Evolutionary conservation across 2,888 invertebrate genomes (phyloP), one percentile per base, ranked within the genome.

Genomic region (Malacosoma neustria): DNA sequence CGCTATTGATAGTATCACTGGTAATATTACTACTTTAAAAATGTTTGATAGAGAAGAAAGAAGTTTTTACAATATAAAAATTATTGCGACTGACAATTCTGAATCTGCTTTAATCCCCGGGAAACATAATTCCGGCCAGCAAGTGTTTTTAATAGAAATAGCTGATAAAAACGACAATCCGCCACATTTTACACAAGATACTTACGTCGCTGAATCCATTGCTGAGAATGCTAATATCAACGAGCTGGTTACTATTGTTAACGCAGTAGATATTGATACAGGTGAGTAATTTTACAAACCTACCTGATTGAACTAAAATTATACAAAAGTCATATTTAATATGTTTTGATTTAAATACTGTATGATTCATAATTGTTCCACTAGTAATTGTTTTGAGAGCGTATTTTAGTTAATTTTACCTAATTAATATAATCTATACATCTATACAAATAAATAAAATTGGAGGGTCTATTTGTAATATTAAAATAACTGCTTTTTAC

Each of bases 141-240:
- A 95, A 73, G 92, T 92, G 36, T 95, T 97, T 63, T 89, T 93
- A 49, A 96, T 98, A 55, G 93, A 92, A 61, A 97, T 99, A 32
- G 96, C 95, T 13, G 99, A 99, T 76, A 95, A 95, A 65, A 99
- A 99, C 71, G 99, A 99, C 72, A 98, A 99, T 72, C 89, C 92
- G 12, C 99, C 99, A 0, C 90, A 90, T 54, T 99, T 99, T 67
- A 91, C 91, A n/a, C 88, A 93, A 60, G 74, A 87, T 1, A 87
- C 89, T 4, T 95, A 94, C 65, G 86, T 91, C 11, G 93, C 93
- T 0, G 91, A 92, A 51, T 89, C 91, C 35, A 89, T 95, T 47
- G 89, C 90, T 15, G 98, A 97, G 77, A 92, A 94, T 70, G 92
- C 94, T 2, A 95, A 97, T 64, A 89, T 91, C 13, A 93, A 94